Conservation (phyloP, 2,797 vertebrate genomes). For the Coracias cyanogaster region DNA sequence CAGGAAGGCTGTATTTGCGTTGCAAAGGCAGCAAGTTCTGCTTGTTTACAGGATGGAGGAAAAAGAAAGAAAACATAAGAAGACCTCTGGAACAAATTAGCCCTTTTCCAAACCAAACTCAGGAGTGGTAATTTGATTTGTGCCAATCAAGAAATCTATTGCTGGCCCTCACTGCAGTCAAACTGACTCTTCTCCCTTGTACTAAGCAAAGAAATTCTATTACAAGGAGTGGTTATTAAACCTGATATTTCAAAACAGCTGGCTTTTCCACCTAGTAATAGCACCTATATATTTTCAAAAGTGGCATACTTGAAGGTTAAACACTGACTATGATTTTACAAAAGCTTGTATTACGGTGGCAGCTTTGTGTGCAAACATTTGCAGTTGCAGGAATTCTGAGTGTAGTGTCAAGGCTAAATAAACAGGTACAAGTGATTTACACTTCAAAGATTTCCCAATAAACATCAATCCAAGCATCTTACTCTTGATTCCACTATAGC, state of each 20-base stretch:
- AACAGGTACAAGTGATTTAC: background rate
- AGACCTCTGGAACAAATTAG: background rate
- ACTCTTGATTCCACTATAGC: background rate
- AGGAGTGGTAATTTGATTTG: background rate
- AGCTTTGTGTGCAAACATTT: constrained; percentile 7
- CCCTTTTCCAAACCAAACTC: background rate
- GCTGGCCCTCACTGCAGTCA: background rate
- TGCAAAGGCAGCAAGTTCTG: background rate
- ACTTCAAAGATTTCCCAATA: constrained; percentile 24
- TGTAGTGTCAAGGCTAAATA: background rate
- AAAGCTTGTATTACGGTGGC: background rate
- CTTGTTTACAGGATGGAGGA: background rate
- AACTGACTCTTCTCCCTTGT: background rate
- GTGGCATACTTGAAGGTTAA: constrained; percentile 20
- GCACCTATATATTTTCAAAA: background rate
- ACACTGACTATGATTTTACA: background rate
- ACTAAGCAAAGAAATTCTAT: background rate
- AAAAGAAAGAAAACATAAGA: fast-evolving
- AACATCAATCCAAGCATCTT: background rate
- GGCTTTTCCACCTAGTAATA: background rate
- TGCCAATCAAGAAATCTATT: background rate
- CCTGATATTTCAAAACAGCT: background rate
- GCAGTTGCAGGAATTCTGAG: background rate
- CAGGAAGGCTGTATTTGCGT: background rate
- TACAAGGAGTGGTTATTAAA: background rate